Base-by-base conservation (phyloP, 2,797 vertebrate species). In the Carduelis carduelis region DNA sequence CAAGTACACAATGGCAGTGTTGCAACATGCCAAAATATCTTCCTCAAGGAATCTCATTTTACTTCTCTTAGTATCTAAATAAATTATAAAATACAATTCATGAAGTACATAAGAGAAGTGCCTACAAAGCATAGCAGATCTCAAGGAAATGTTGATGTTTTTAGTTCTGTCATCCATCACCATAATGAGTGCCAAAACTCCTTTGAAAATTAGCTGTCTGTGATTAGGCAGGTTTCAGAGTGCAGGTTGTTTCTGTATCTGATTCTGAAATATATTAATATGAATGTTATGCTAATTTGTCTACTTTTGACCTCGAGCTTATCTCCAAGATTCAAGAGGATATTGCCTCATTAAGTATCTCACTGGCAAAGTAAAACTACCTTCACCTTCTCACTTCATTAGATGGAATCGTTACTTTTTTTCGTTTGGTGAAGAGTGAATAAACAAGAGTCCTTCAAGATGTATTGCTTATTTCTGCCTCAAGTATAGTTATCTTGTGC, bases 91-190 rank as follows among this genome's bases (percentile, higher is more conserved):
- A 77, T 69, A 59, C 56, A 50, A 79, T 92, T 88, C 87, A 50
- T 84, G 53, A 89, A 83, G n/a, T 74, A 87, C 46, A 22, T 79
- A 79, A 86, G 56, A 92, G 80, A 92, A 96, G 32, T 84, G 71
- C 55, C 83, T 93, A 92, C 87, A 93, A 76, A 95, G 94, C 91
- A 66, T 60, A 90, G 90, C 75, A 89, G 63, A 89, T 72, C 80
- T 96, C 89, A 80, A 95, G 91, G 97, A 97, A 96, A 88, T 96
- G 97, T 97, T 96, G 98, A 97, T 97, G 95, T 97, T 98, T 98
- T 98, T 96, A 97, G 95, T 97, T 95, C 97, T 97, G 97, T 97
- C 98, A 99, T 99, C 98, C 98, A 98, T 99, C 99, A 99, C 98
- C 97, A 94, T 98, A 99, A 99, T 98, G 98, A 99, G 98, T 95